Base-by-base conservation (phyloP, 1,140 invertebrate genomes). In the Drosophila repletoides region DNA sequence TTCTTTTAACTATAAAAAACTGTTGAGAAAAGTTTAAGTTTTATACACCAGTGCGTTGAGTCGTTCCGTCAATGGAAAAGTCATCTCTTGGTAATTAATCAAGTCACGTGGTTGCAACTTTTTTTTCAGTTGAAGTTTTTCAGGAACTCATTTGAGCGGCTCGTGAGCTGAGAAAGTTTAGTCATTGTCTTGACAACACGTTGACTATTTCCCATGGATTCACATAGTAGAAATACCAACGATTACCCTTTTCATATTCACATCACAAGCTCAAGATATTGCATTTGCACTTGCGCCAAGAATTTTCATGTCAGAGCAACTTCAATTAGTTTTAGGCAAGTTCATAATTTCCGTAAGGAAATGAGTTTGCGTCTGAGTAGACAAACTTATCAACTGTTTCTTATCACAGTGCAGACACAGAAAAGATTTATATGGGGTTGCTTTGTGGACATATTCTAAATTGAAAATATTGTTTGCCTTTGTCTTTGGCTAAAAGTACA, bases 261-360 rank as follows among this genome's bases (percentile, higher is more conserved):
- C n/a, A n/a, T n/a, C n/a, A 14, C 4, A n/a, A 17, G 34, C 10
- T 21, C 7, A 4, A 48, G 46, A 33, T 31, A 48, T 1, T 17
- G 17, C 29, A 1, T 33, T 14, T 21, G 36, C 9, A 3, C 0
- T 9, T 1, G n/a, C 2, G 14, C 45, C 10, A 12, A 34, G 9
- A 2, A 5, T 10, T 15, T 34, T 24, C 10, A 10, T 24, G 24
- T 17, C 7, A 2, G 6, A 29, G 17, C 10, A 45, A 77, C 31
- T 68, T 60, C 28, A 52, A 63, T 43, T 59, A 31, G 34, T 61
- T 58, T 34, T 9, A 17, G 0, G 14, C 3, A 19, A 9, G 46
- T 40, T 71, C 43, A 76, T 63, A 67, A 81, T 81, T 81, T 80
- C 55, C 72, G 45, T 26, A 15, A 46, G 33, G 38, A 72, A 41